Percentiles rank a stretch among this genome's conserved stretches.
Evolutionary conservation across 2,113 vertebrate genomes (phyloP).

Genomic region (Microcebus lehilahytsara): DNA sequence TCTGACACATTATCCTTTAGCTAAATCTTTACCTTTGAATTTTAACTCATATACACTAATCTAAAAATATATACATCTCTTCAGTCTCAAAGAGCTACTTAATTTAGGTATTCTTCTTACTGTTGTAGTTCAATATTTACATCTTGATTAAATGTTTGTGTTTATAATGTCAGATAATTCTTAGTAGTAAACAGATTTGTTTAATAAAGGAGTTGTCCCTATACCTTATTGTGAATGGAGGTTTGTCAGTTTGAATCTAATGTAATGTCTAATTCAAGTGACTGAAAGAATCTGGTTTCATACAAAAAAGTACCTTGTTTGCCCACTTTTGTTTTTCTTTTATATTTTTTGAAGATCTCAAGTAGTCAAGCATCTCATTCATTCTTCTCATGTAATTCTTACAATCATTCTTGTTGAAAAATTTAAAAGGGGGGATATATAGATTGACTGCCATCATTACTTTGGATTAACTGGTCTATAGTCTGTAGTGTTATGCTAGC

Average conservation of each 20-base stretch:
- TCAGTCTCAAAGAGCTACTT: not conserved
- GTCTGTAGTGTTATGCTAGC: not conserved
- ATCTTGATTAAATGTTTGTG: not conserved
- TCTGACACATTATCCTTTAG: not conserved
- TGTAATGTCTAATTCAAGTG: not conserved
- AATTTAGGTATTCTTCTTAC: not conserved
- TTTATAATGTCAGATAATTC: not conserved
- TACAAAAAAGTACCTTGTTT: not conserved
- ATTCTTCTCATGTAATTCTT: slow-evolving; percentile 11
- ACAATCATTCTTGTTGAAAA: slow-evolving; percentile 4
- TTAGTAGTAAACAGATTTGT: not conserved
- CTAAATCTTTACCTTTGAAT: slow-evolving; percentile 8
- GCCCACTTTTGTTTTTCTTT: slow-evolving; percentile 14
- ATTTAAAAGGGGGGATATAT: not conserved
- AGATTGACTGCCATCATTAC: not conserved
- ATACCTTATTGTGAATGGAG: not conserved
- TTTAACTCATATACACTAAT: not conserved
- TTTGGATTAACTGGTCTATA: not conserved
- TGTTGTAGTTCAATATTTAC: not conserved
- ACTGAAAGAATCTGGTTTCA: slow-evolving; percentile 33
- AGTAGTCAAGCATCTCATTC: not conserved
- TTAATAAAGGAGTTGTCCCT: not conserved
- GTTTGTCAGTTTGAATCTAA: not conserved
- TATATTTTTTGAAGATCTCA: not conserved
- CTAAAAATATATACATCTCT: not conserved